Conservation (phyloP, 2,113 vertebrate genomes). For the Raja brachyura region DNA sequence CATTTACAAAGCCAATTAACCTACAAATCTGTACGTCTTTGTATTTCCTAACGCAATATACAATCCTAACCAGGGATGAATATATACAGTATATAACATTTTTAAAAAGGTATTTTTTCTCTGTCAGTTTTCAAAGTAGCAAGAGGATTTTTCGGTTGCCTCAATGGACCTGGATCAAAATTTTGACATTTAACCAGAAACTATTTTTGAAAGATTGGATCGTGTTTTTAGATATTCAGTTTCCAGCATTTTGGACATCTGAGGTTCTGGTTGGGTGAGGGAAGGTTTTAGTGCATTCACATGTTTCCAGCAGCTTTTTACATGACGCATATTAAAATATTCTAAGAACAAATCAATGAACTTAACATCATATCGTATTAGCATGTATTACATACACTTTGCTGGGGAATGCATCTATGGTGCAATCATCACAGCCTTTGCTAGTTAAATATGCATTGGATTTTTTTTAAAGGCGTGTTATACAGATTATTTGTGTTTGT, state of each 20-base stretch:
- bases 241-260: not conserved
- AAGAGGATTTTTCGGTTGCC: not conserved
- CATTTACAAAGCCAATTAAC: no score
- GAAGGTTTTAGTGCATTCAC: not conserved
- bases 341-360: not conserved
- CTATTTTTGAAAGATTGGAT: not conserved
- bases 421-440: conserved; percentile 14
- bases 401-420: not conserved
- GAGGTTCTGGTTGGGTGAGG: not conserved
- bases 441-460: conserved; percentile 23
- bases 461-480: conserved; percentile 8
- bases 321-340: not conserved
- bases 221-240: not conserved
- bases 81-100: no score
- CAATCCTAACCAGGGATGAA: no score
- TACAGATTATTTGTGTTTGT: conserved; percentile 21
- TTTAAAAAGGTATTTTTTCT: not conserved
- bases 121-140: conserved; percentile 3
- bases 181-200: not conserved
- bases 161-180: not conserved
- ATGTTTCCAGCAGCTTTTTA: not conserved
- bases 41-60: no score
- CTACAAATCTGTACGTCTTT: no score
- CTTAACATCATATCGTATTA: conserved; percentile 2
- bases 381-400: not conserved